These are phyloP conservation scores for Myotis davidii DNA, from an alignment of 2,113 vertebrate species.

Conservation along the genomic window DNA sequence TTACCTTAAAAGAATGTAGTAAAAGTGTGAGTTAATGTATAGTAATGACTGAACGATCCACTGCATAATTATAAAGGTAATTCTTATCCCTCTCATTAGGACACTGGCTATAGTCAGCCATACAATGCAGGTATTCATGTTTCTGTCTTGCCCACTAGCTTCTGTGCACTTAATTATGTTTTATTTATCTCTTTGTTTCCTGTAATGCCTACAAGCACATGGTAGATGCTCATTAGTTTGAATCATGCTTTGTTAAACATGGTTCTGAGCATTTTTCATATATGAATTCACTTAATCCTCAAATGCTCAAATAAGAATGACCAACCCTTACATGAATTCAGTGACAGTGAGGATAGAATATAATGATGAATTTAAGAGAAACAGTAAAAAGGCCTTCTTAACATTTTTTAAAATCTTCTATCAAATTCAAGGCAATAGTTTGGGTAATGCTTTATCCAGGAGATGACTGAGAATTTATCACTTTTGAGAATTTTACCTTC, in stretches of 20 bases:
- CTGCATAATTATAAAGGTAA: background rate
- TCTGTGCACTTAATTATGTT: constrained; percentile 4
- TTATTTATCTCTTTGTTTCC: constrained; percentile 6
- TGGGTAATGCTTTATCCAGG: background rate
- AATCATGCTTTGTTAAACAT: background rate
- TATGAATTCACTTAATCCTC: background rate
- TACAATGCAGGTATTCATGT: background rate
- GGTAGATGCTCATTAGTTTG: background rate
- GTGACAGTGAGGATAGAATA: too few relatives aligned
- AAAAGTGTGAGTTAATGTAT: background rate
- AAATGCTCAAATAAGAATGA: background rate
- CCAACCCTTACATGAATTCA: background rate
- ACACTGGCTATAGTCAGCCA: background rate
- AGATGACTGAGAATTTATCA: background rate
- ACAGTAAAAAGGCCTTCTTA: background rate
- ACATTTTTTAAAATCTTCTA: background rate
- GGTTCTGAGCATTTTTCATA: background rate
- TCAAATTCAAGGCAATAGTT: background rate
- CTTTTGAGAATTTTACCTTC: background rate
- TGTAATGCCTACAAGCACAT: background rate
- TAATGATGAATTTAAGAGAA: background rate
- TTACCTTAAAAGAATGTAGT: too few relatives aligned
- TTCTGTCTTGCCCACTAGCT: background rate
- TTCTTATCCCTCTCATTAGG: background rate
- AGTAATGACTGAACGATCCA: background rate